Base-by-base conservation (phyloP, 2,113 vertebrate species). In the Malaclemys terrapin region DNA sequence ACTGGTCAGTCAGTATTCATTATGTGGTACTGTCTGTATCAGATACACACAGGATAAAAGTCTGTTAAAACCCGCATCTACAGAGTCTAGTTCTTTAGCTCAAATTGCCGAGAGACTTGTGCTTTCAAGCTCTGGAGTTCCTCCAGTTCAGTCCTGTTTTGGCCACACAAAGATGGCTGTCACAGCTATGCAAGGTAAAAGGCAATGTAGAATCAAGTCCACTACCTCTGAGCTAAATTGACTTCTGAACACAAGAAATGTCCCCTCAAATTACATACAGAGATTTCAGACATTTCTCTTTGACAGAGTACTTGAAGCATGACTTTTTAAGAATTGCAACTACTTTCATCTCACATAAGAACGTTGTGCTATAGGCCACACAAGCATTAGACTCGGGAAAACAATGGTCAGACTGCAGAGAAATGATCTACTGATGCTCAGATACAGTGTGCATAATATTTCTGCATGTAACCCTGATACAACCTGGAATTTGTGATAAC, bases 281-380 rank as follows among this genome's bases (percentile, higher is more conserved):
- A 76, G 75, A 35, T 95, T 91, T 76, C 62, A 29, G 75, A 78
- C n/a, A 80, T 94, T 95, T 95, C 93, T 96, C 93, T 95, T 96
- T 94, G 89, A 82, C 72, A 89, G 82, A 94, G 93, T 93, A 97
- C 94, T 72, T 91, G 95, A 95, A 93, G 94, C 95, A 89, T 95
- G 87, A 96, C 91, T 96, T 90, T 93, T 94, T 96, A 94, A 95
- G 95, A 94, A 79, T 54, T n/a, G 88, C 81, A 87, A 95, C 29
- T 88, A 19, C 42, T 93, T 87, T 9, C 13, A 75, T 95, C 81
- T 95, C 85, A 72, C 87, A 84, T 47, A 11, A 89, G 94, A 95
- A 88, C 4, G 50, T 85, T 89, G 84, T 94, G 38, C 75, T 93
- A 54, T 92, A 75, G 93, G 50, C 84, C 57, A 92, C 91, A 82